Evolutionary conservation across 1,140 invertebrate genomes (phyloP).

Genomic region (Teleopsis dalmanni): DNA sequence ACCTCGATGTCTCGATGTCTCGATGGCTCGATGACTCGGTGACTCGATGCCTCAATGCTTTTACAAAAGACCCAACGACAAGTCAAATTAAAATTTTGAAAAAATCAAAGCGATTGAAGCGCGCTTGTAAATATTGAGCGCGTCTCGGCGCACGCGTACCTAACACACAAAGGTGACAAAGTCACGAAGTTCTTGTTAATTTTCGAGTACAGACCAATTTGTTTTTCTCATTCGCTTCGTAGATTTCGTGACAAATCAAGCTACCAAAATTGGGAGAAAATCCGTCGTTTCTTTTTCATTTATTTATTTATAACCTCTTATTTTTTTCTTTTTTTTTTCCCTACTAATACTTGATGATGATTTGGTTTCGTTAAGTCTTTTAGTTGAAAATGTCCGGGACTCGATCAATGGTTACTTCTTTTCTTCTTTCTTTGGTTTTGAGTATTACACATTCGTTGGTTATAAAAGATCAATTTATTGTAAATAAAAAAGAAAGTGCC

Average conservation of each 20-base stretch:
- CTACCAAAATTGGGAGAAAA: slow-evolving; percentile 43
- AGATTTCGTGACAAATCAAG: slow-evolving; percentile 43
- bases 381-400: too few relatives aligned
- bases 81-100: too few relatives aligned
- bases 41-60: too few relatives aligned
- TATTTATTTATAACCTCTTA: neutral
- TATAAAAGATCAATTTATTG: too few relatives aligned
- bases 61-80: too few relatives aligned
- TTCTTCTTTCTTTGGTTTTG: too few relatives aligned
- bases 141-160: slow-evolving; percentile 6
- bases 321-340: neutral
- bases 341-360: neutral
- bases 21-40: too few relatives aligned
- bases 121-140: too few relatives aligned
- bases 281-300: slow-evolving; percentile 1
- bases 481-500: too few relatives aligned
- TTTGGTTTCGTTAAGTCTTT: neutral
- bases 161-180: slow-evolving; percentile 42
- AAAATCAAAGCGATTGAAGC: slow-evolving; percentile 8
- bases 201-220: slow-evolving; percentile 45
- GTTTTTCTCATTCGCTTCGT: slow-evolving; percentile 32
- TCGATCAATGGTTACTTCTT: too few relatives aligned
- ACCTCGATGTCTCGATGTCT: too few relatives aligned
- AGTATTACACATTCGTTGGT: too few relatives aligned
- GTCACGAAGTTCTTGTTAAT: slow-evolving; percentile 46